Percentiles rank a stretch among this genome's conserved stretches.
Evolutionary conservation across 2,797 vertebrate genomes (phyloP).

Genomic region (Aulostomus chinensis): DNA sequence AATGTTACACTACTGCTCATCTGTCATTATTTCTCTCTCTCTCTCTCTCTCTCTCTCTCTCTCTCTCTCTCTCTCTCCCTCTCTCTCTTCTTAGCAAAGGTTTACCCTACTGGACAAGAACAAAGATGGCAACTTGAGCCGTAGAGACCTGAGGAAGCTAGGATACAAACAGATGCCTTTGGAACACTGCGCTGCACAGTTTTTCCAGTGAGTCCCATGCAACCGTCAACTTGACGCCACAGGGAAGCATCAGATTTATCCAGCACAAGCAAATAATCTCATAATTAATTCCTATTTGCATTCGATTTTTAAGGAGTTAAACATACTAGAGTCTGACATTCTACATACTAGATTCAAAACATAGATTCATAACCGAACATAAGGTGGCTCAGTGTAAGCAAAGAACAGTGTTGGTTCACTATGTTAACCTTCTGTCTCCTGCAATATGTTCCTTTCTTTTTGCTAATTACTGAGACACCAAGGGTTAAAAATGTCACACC

Average conservation of each 20-base stretch:
- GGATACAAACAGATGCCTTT: constrained; percentile 70
- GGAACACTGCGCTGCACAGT: constrained; percentile 58
- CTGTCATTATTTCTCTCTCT: too few species aligned
- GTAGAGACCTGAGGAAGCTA: constrained; percentile 73
- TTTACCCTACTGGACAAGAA: constrained; percentile 67
- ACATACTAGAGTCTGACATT: too few species aligned
- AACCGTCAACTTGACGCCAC: neutral
- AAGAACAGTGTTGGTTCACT: neutral
- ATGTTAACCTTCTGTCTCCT: constrained; percentile 42
- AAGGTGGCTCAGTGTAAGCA: too few species aligned
- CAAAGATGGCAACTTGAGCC: constrained; percentile 66
- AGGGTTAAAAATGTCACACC: constrained; percentile 69
- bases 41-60: neutral
- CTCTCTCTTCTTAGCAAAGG: constrained; percentile 43
- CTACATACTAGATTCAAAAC: too few species aligned
- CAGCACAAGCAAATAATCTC: too few species aligned
- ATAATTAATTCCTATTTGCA: too few species aligned
- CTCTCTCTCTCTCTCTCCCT: neutral
- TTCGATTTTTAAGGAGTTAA: too few species aligned
- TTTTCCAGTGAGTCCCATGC: constrained; percentile 64
- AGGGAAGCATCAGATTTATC: too few species aligned
- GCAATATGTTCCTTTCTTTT: constrained; percentile 42
- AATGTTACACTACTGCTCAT: too few species aligned
- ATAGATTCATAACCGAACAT: too few species aligned
- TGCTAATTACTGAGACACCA: constrained; percentile 44